Base-by-base conservation (phyloP, 2,888 invertebrate genomes). In the Caenorhabditis zanzibari region DNA sequence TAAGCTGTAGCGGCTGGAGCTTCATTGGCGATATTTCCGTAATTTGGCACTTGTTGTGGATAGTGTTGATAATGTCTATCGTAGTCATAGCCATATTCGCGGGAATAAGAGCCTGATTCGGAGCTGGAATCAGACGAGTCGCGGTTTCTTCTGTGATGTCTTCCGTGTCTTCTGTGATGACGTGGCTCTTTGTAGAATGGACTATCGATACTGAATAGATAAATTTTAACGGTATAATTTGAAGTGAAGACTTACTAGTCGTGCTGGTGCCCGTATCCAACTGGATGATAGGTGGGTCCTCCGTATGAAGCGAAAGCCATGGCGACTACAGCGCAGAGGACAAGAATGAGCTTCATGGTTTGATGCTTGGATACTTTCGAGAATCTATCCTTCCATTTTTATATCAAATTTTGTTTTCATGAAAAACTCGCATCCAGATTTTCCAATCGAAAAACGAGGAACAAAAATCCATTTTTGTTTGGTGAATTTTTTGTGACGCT, bases 341-440 rank as follows among this genome's bases (percentile, higher is more conserved):
- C 69, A 22, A 77, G n/a, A 16, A 77, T 35, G 35, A 77, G 61
- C 69, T 77, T 77, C 76, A 77, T 77, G 59, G 14, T 76, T 61
- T 2, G 52, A 61, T 69, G 52, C 47, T 68, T 26, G 47, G 66
- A 69, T 69, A 14, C 61, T 58, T 22, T 28, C 35, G 12, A 9
- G 14, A 16, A 26, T 2, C 22, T 4, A 0, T 9, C 9, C 54
- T 41, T 1, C 14, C 16, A 2, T 41, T 28, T 77, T 77, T 77
- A 77, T 77, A 77, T 38, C 24, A 32, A 41, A 12, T 61, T 69
- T 38, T 77, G 76, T 61, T 77, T 38, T 68, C 38, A 38, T 22
- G 10, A 16, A 19, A 10, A 58, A 10, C 24, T 7, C 10, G 26
- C 28, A 28, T 49, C 22, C 0, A 22, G 32, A 52, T 44, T 52